Base-by-base conservation (phyloP, 2,113 vertebrate species). In the Cynopterus brachyotis region DNA sequence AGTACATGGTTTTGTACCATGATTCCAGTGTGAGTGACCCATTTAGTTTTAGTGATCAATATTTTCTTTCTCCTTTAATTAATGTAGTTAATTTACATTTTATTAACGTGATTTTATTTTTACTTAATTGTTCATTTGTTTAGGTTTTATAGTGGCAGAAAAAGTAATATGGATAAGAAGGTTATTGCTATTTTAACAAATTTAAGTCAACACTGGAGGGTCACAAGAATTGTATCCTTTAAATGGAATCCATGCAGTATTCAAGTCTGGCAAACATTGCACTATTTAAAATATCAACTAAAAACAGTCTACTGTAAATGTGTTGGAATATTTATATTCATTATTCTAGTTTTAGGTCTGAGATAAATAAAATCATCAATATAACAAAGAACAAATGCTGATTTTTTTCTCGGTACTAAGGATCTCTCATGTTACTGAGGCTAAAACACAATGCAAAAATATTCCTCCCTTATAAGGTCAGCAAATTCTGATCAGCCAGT, bases 331-430 rank as follows among this genome's bases (percentile, higher is more conserved):
- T 80, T 94, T 97, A 83, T 22, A 81, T 92, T 80, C 50, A 93
- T 82, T 88, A 57, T 3, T 47, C 82, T 28, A 70, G 37, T 69
- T 97, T 97, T 96, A 97, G 62, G 60, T 82, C 81, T 87, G 83
- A 64, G 89, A 97, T 96, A 96, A 94, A 96, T 94, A 95, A 96
- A 93, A 92, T 87, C 67, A 89, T 93, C 66, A 95, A 88, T 92
- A 92, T 62, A 96, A 92, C 35, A 92, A 59, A 32, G 87, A 96
- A 84, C 94, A 95, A 95, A 89, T 93, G 92, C 40, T 95, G 45
- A 93, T 86, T 91, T 60, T 93, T 35, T 45, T 62, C 50, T 93
- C 10, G 10, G 81, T 55, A 64, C n/a, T 78, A 53, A 42, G 26
- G 35, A 19, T 96, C 94, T 93, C 62, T 93, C 85, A 96, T 37